Evolutionary conservation across 30 jellyfish, hydroid and myxozoan genomes (phyloP).

Genomic region (Sanderia malayensis): DNA sequence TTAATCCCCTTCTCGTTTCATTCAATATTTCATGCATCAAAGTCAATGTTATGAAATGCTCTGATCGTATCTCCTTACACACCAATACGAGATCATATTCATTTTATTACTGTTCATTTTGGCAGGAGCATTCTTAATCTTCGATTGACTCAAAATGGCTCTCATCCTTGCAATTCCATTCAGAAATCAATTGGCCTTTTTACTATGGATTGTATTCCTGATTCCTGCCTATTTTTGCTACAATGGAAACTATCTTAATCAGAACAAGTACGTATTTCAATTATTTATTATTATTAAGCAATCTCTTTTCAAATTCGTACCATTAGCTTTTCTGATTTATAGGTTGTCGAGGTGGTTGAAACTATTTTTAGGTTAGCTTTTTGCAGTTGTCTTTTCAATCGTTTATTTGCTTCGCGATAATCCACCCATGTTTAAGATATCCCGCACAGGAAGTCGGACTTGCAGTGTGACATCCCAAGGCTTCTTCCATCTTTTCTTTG

Average conservation of each 20-base stretch:
- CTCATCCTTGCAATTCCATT: neutral
- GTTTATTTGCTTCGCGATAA: neutral
- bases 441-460: neutral
- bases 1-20: neutral
- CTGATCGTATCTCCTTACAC: too few relatives aligned
- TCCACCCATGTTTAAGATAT: neutral
- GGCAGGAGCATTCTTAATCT: too few relatives aligned
- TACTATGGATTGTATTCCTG: neutral
- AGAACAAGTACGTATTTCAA: conserved; percentile 6
- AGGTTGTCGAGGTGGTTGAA: too few relatives aligned
- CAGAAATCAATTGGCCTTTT: neutral
- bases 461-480: neutral
- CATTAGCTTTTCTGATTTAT: too few relatives aligned
- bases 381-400: neutral
- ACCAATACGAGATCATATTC: too few relatives aligned
- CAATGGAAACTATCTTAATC: conserved; percentile 21
- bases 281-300: too few relatives aligned
- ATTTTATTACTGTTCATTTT: too few relatives aligned
- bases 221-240: neutral
- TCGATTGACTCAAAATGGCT: neutral
- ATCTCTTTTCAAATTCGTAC: too few relatives aligned
- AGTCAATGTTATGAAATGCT: too few relatives aligned
- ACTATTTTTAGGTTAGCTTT: too few relatives aligned
- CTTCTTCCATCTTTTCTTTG: too few relatives aligned
- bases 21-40: neutral